Base-by-base conservation (phyloP, 2,888 invertebrate species). In the Adelognathus sp. region DNA sequence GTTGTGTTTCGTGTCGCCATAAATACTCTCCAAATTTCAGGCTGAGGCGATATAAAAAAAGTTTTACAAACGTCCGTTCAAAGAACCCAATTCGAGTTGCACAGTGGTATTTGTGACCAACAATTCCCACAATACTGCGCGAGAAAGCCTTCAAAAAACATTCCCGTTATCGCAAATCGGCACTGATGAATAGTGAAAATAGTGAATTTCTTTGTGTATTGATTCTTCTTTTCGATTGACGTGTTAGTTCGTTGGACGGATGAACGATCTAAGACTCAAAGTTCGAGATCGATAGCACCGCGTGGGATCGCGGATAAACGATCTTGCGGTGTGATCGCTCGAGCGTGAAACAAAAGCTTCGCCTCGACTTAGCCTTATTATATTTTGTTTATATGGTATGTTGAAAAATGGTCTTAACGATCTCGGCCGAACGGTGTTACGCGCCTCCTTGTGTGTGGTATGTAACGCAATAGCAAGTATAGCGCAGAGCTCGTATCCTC, bases 401-500 rank as follows among this genome's bases (percentile, higher is more conserved):
- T n/a, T n/a, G n/a, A 31, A 71, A 64, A 60, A 69, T 69, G 27
- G 46, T 52, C 24, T 16, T 16, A 27, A 56, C 54, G 61, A 69
- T 63, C 54, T 41, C 63, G 67, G 60, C 27, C 64, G 56, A 64
- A 73, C 64, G 56, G 72, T 64, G 63, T 61, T 27, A 27, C 39
- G 50, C 16, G 21, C 31, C 4, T n/a, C 18, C n/a, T 14, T 31
- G 50, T 21, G 31, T 63, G 18, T 33, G 21, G 21, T 39, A 66
- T 44, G 52, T 39, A 31, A 52, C 27, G 39, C 46, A 54, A 67
- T 16, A 56, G 7, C 21, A 11, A 24, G 9, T 27, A 36, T 16
- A 39, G 9, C 14, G 18, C 21, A 3, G 52, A 52, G 11, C 24
- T 56, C 33, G 33, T 24, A 9, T 72, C 67, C 39, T 18, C 3